These are phyloP conservation scores for Zaprionus davidi DNA, from an alignment of 1,140 invertebrate species.

Conservation along the genomic window DNA sequence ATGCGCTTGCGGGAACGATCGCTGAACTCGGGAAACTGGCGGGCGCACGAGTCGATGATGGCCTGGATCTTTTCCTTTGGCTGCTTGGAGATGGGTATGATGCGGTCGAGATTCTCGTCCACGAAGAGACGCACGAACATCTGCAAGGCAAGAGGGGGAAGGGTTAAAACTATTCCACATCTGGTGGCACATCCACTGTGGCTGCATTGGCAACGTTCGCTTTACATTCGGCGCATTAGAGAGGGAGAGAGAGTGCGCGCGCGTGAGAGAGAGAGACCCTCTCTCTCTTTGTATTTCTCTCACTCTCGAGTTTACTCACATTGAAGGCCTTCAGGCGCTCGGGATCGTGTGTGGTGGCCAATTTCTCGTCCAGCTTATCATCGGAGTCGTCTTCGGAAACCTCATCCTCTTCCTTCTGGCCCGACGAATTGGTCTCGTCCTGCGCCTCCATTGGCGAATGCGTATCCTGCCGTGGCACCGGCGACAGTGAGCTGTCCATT, in stretches of 20 bases:
- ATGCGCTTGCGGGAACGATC: conserved; percentile 97
- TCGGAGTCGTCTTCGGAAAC: conserved; percentile 95
- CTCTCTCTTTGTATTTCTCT: conserved; percentile 30
- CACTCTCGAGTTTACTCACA: conserved; percentile 87
- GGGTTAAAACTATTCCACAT: conserved; percentile 2
- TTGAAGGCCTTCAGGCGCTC: conserved; percentile 98
- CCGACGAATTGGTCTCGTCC: conserved; percentile 96
- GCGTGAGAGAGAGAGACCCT: conserved; percentile 7
- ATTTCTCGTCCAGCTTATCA: conserved; percentile 92
- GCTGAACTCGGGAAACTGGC: conserved; percentile 98
- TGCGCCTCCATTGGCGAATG: conserved; percentile 87
- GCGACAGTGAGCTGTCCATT: conserved; percentile 77
- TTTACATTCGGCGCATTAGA: conserved; percentile 64
- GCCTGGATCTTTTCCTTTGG: conserved; percentile 99
- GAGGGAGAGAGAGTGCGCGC: background rate
- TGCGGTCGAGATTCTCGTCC: conserved; percentile 97
- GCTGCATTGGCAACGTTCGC: conserved; percentile 73
- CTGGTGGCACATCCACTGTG: conserved; percentile 9
- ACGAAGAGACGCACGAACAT: conserved; percentile 99
- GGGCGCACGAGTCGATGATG: conserved; percentile 97
- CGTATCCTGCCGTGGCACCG: conserved; percentile 72
- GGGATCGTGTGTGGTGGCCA: conserved; percentile 93
- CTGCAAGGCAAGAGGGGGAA: conserved; percentile 86
- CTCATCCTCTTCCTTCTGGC: conserved; percentile 97
- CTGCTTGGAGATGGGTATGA: conserved; percentile 98